These are phyloP conservation scores for Cheilosia soror DNA, from an alignment of 2,888 invertebrate species.

Conservation along the genomic window DNA sequence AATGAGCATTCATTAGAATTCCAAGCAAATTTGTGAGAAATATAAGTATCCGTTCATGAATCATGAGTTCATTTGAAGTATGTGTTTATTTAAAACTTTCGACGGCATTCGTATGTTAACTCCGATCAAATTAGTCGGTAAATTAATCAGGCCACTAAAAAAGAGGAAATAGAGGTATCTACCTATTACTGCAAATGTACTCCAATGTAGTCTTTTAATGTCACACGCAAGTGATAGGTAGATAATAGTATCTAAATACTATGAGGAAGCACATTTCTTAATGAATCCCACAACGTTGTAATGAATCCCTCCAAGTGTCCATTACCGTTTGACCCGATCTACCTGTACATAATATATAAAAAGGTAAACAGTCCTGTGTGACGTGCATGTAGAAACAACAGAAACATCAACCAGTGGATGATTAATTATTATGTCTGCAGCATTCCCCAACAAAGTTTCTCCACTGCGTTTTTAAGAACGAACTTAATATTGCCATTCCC, in stretches of 20 bases:
- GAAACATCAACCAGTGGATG: conserved; percentile 26
- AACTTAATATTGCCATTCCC: conserved; percentile 20
- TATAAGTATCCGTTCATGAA: too few relatives aligned
- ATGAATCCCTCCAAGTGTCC: conserved; percentile 64
- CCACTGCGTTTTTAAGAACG: conserved; percentile 22
- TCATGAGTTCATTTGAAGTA: too few relatives aligned
- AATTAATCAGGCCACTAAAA: too few relatives aligned
- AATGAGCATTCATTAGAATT: too few relatives aligned
- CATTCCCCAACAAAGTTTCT: conserved; percentile 31
- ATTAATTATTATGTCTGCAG: conserved; percentile 4
- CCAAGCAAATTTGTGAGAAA: too few relatives aligned
- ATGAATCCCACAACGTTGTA: conserved; percentile 46
- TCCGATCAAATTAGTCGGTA: too few relatives aligned
- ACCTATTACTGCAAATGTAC: too few relatives aligned
- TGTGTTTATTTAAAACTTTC: too few relatives aligned
- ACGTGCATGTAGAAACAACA: conserved; percentile 17
- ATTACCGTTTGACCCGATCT: conserved; percentile 58
- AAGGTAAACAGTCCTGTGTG: conserved; percentile 8
- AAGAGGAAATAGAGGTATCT: too few relatives aligned
- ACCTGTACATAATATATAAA: conserved; percentile 6
- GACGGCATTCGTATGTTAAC: too few relatives aligned
- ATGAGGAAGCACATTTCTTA: conserved; percentile 14
- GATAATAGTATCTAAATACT: not conserved
- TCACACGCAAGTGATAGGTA: not conserved
- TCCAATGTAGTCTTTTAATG: too few relatives aligned